Evolutionary conservation across 2,113 vertebrate genomes (phyloP), one percentile per base, ranked within the genome.

Genomic region (Tonatia bakeri): DNA sequence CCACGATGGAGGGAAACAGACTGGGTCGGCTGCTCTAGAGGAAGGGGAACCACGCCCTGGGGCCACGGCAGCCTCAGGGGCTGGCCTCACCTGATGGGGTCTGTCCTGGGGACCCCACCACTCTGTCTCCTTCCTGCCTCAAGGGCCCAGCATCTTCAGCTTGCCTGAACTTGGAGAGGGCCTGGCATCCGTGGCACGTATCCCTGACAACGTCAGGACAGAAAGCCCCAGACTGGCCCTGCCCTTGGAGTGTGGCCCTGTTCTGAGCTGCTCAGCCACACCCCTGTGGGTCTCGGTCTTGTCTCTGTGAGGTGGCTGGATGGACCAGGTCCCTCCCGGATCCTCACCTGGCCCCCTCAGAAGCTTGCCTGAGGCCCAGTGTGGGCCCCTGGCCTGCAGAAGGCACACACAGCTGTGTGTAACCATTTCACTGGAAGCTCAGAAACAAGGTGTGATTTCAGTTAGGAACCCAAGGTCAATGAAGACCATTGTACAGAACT

Each of bases 381-480:
- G 52, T 28, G 28, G 31, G 31, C 59, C 33, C 67, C 7, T 95
- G 81, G 73, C 52, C 36, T 17, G 56, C 16, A 64, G 28, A 43
- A 77, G 17, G 64, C 94, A 90, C 64, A 77, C 87, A 65, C 6
- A 47, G 70, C 67, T 77, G 45, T 28, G 45, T 52, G 86, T n/a
- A n/a, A 80, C 38, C 28, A 47, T n/a, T 81, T 89, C 31, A 47
- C 24, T 43, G 20, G n/a, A 36, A 36, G 33, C 70, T 89, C 43
- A 45, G 19, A 91, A 80, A 83, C 50, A 72, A 81, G 43, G 65
- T 36, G 86, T 2, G 6, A 81, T 56, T 87, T 79, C 72, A 72
- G 75, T 45, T 1, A 92, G 70, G 52, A 95, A 73, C 73, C 80
- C 87, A 87, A 91, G 61, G 96, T 94, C 94, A 76, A 73, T 0